Conservation (phyloP, 2,888 invertebrate species). For the Myopa testacea region DNA sequence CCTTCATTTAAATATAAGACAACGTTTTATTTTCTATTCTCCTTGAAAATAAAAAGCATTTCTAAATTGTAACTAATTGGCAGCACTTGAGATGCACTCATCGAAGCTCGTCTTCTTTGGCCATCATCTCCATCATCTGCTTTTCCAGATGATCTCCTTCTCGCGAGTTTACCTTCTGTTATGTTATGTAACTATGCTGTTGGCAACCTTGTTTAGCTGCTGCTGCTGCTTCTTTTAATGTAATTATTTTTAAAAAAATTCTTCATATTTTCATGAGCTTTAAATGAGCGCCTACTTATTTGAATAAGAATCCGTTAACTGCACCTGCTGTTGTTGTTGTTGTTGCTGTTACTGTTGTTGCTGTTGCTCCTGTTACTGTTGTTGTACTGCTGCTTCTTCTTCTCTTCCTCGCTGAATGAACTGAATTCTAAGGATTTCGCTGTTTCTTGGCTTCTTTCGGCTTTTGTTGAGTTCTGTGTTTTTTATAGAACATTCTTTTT, state of each 20-base stretch:
- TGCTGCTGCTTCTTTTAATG: conserved; percentile 16
- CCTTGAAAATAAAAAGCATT: neutral
- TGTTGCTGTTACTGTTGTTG: too few species aligned
- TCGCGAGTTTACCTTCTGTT: neutral
- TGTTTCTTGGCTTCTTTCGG: neutral
- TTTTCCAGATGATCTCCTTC: too few species aligned
- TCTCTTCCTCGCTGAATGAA: too few species aligned
- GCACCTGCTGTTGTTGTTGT: neutral
- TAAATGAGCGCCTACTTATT: conserved; percentile 16
- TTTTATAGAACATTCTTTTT: too few species aligned
- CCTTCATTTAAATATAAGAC: neutral
- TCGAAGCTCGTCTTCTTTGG: too few species aligned
- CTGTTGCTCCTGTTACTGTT: too few species aligned
- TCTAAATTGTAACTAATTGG: neutral
- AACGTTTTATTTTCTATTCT: neutral
- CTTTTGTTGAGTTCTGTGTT: neutral
- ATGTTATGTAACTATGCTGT: neutral
- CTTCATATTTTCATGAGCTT: conserved; percentile 9
- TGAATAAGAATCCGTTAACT: conserved; percentile 2
- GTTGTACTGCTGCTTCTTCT: too few species aligned
- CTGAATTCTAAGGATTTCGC: neutral
- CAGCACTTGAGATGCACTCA: neutral
- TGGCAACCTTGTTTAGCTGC: neutral
- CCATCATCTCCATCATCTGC: too few species aligned
- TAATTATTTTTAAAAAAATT: conserved; percentile 14